phyloP scores from a whole-genome alignment of 2,113 vertebrate species.

The Abramis brama region DNA sequence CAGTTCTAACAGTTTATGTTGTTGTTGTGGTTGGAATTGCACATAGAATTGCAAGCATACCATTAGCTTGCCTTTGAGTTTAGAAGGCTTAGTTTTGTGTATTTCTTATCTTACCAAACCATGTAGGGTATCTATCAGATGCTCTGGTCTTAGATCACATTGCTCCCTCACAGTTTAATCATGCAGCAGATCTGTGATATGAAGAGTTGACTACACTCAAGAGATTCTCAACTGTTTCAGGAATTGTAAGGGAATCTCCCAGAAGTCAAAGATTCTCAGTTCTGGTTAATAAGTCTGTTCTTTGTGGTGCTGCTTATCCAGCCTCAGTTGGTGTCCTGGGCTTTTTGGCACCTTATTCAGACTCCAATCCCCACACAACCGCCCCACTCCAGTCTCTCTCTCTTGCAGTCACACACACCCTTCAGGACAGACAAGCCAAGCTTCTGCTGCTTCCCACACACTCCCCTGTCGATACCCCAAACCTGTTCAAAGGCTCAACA shows the following conservation, averaged over 20 bases:
- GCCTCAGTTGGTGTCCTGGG: conserved; percentile 67
- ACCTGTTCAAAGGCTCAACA: conserved; percentile 64
- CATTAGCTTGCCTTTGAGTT: neutral
- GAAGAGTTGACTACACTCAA: neutral
- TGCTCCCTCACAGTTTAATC: neutral
- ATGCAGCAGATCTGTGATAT: neutral
- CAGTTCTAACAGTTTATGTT: neutral
- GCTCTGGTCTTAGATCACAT: neutral
- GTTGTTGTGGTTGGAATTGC: neutral
- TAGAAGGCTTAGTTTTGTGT: neutral
- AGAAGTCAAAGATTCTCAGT: conserved; percentile 20
- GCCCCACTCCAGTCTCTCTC: conserved; percentile 45
- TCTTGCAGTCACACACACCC: conserved; percentile 54
- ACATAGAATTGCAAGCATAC: too few species aligned
- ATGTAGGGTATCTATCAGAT: neutral
- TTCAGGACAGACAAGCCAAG: conserved; percentile 66
- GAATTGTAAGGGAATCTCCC: conserved; percentile 20
- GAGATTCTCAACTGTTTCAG: neutral
- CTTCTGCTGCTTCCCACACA: conserved; percentile 74
- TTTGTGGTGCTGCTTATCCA: conserved; percentile 63
- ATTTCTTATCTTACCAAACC: neutral
- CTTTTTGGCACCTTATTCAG: conserved; percentile 72
- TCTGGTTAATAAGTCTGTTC: conserved; percentile 16
- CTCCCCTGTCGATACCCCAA: conserved; percentile 68
- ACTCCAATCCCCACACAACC: conserved; percentile 1